Evolutionary conservation across 2,888 invertebrate genomes (phyloP), one percentile per base, ranked within the genome.

Genomic region (Crioceris asparagi): DNA sequence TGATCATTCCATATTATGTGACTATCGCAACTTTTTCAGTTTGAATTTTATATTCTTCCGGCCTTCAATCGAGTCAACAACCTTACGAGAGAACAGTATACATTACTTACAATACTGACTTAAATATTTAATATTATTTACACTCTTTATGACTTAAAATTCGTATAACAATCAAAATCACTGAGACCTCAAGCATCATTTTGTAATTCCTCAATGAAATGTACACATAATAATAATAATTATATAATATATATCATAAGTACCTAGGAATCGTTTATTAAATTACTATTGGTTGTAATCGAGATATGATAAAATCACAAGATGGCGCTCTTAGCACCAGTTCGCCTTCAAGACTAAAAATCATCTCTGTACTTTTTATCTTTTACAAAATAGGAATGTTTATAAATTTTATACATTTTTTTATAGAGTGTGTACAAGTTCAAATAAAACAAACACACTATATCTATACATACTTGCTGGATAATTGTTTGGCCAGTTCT

Each of bases 401-500:
- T 42, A 33, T 38, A 23, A 14, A 17, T n/a, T n/a, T n/a, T n/a
- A n/a, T n/a, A n/a, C n/a, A n/a, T n/a, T n/a, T n/a, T n/a, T n/a
- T n/a, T n/a, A n/a, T n/a, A n/a, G n/a, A n/a, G n/a, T n/a, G n/a
- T n/a, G n/a, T n/a, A n/a, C n/a, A n/a, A n/a, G n/a, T n/a, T n/a
- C n/a, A n/a, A n/a, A n/a, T n/a, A n/a, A n/a, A n/a, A n/a, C n/a
- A n/a, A n/a, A n/a, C n/a, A n/a, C n/a, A n/a, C n/a, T n/a, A n/a
- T n/a, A n/a, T n/a, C 77, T 83, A 88, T 75, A 86, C 85, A 72
- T 91, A 92, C 72, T 93, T 93, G 71, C 91, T 92, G 64, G 93
- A 93, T 65, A 96, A 74, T 71, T 96, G 94, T 70, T 94, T 94
- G 59, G 96, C 96, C 69, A 96, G 79, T 71, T 96, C 93, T 62